These are phyloP conservation scores for Catharus fuscescens DNA, from an alignment of 2,113 vertebrate species.

Conservation along the genomic window DNA sequence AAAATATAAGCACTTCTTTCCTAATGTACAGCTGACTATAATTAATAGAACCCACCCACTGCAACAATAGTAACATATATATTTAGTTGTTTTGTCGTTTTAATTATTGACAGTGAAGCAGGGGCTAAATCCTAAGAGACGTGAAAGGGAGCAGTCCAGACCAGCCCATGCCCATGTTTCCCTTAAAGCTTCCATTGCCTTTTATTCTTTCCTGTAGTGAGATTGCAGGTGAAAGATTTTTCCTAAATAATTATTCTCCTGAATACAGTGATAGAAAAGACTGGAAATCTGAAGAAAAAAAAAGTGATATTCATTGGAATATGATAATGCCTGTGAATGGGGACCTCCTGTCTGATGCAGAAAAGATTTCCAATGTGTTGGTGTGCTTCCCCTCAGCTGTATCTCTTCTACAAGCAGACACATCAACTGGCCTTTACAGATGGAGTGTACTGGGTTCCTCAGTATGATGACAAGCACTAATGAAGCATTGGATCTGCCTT, in stretches of 20 bases:
- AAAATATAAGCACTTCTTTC: not conserved
- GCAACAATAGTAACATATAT: not conserved
- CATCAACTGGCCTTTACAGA: not conserved
- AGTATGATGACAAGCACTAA: fast-evolving
- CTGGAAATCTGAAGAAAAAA: not conserved
- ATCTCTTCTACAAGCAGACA: not conserved
- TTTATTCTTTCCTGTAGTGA: not conserved
- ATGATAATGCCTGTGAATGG: not conserved
- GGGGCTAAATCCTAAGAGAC: not conserved
- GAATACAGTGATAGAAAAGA: not conserved
- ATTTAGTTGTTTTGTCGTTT: not conserved
- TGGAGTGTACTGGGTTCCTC: not conserved
- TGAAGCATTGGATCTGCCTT: not conserved
- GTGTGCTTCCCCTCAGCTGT: not conserved
- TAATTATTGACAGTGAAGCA: not conserved
- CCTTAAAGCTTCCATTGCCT: not conserved
- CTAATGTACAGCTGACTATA: not conserved
- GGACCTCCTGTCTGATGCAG: not conserved
- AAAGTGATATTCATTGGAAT: not conserved
- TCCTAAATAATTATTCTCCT: not conserved
- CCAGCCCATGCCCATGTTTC: not conserved
- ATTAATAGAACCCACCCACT: not conserved
- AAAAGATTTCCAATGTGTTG: not conserved
- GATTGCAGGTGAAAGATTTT: not conserved
- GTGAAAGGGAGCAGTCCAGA: not conserved